phyloP scores from a whole-genome alignment of 2,113 vertebrate species.

The Grus americana region DNA sequence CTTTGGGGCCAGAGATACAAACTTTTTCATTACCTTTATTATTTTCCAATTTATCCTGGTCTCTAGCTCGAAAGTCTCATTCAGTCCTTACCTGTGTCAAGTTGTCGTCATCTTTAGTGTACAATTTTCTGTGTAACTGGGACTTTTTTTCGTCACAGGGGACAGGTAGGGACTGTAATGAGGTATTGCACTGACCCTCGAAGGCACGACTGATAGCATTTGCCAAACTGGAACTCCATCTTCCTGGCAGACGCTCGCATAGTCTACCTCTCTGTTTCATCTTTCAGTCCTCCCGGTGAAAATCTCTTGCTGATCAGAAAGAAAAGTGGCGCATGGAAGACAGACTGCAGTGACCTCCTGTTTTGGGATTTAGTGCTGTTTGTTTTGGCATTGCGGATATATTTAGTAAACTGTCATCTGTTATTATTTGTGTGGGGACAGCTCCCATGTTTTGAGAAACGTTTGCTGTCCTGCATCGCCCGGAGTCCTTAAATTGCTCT shows the following conservation, averaged over 20 bases:
- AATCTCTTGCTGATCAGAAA: neutral
- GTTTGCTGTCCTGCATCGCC: neutral
- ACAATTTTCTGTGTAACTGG: neutral
- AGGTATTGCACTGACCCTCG: neutral
- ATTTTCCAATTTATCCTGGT: neutral
- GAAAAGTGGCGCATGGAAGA: neutral
- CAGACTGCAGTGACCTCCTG: neutral
- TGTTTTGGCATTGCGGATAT: conserved; percentile 19
- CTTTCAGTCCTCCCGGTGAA: neutral
- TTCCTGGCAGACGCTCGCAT: neutral
- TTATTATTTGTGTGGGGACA: neutral
- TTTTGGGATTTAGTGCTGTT: conserved; percentile 6
- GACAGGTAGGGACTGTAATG: neutral
- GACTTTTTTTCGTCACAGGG: neutral
- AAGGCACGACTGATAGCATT: neutral
- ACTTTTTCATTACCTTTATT: conserved; percentile 26
- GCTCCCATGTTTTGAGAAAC: conserved; percentile 7
- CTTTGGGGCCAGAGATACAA: neutral
- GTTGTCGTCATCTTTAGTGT: neutral
- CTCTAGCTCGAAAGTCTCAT: neutral
- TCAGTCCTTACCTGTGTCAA: neutral
- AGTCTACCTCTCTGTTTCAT: neutral
- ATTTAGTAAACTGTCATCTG: conserved; percentile 56
- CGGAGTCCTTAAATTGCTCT: neutral
- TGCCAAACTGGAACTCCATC: neutral